Conservation (phyloP, 64 coral and sea anemone genomes). For the Stichodactyla mertensii region DNA sequence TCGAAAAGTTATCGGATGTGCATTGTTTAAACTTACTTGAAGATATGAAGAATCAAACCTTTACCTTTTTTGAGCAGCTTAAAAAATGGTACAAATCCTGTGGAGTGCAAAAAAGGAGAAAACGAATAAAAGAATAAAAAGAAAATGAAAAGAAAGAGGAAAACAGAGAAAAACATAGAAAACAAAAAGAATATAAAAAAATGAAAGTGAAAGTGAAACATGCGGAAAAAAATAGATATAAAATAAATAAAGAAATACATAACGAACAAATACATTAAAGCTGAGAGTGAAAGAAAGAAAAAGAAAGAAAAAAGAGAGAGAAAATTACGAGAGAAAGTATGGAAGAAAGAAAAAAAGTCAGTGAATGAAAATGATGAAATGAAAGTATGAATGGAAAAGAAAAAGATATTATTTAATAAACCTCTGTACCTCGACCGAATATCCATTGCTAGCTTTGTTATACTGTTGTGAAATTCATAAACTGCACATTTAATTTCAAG, state of each 20-base stretch:
- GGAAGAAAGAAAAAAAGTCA: not conserved
- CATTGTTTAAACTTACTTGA: too few species aligned
- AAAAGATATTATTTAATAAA: not conserved
- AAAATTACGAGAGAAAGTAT: not conserved
- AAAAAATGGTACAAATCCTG: not conserved
- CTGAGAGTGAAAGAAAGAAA: not conserved
- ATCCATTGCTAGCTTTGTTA: not conserved
- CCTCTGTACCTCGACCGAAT: not conserved
- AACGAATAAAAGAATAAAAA: not conserved
- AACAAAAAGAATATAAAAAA: not conserved
- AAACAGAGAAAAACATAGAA: not conserved
- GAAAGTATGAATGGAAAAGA: not conserved
- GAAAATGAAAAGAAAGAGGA: not conserved
- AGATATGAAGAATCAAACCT: too few species aligned
- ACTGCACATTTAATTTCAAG: not conserved
- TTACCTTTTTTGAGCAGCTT: too few species aligned
- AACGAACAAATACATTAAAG: not conserved
- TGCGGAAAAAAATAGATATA: not conserved
- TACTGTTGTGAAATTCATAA: not conserved
- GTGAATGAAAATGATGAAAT: too few species aligned
- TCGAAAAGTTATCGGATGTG: not conserved
- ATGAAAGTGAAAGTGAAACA: not conserved
- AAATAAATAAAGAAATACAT: not conserved
- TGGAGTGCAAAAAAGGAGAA: not conserved
- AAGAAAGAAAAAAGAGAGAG: not conserved